phyloP scores from a whole-genome alignment of 2,113 vertebrate species.

The Neopipo cinnamomea region DNA sequence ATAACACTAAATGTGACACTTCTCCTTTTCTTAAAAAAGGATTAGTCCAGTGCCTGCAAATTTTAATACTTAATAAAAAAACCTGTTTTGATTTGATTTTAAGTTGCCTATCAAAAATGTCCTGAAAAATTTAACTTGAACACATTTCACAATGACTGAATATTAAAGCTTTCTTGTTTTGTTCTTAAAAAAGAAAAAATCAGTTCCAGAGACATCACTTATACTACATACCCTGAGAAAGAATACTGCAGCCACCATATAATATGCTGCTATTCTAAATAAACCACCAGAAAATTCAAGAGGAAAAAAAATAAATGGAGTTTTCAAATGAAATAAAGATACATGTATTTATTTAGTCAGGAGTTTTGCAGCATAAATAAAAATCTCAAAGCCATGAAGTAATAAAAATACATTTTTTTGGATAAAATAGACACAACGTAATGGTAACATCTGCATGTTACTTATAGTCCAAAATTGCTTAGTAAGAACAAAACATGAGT shows the following conservation, averaged over 20 bases:
- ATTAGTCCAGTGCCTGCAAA: not conserved
- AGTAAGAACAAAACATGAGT: not conserved
- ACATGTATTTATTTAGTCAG: not conserved
- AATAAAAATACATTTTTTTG: not conserved
- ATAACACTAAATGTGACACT: not conserved
- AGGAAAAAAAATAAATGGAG: not conserved
- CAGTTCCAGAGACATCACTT: not conserved
- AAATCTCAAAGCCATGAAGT: not conserved
- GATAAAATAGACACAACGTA: not conserved
- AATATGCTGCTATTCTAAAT: not conserved
- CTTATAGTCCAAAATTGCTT: not conserved
- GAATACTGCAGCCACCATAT: not conserved
- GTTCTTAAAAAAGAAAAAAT: not conserved
- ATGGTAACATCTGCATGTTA: not conserved
- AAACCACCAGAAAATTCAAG: not conserved
- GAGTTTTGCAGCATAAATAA: not conserved
- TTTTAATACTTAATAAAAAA: not conserved
- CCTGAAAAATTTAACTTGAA: not conserved
- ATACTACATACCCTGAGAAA: not conserved
- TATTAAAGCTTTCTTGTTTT: not conserved
- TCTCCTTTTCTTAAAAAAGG: not conserved
- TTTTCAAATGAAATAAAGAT: not conserved
- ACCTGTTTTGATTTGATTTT: not conserved
- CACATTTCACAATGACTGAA: not conserved
- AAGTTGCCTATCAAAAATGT: not conserved